These are phyloP conservation scores for Lutraria lutraria DNA, from an alignment of 2,888 invertebrate species.

Conservation along the genomic window DNA sequence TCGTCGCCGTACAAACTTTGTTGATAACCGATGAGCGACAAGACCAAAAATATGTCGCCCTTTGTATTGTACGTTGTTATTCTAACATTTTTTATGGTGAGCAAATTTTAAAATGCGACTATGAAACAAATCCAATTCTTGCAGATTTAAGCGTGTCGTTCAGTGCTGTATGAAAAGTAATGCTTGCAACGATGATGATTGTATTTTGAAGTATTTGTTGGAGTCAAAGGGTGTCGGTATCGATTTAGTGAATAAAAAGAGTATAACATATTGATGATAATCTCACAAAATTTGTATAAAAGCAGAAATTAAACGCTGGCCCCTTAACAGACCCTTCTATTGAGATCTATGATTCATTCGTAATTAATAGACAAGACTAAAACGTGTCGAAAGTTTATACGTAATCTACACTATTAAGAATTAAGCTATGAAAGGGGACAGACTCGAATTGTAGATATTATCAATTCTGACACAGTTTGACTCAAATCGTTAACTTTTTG, in stretches of 20 bases:
- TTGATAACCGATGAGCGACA: too few species aligned
- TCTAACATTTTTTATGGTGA: too few species aligned
- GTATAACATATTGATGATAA: not conserved
- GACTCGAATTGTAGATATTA: slow-evolving; percentile 41
- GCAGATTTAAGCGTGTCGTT: too few species aligned
- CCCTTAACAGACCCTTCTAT: not conserved
- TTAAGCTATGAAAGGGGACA: slow-evolving; percentile 18
- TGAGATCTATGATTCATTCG: slow-evolving; percentile 53
- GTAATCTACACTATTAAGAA: slow-evolving; percentile 34
- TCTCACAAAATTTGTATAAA: slow-evolving; percentile 21
- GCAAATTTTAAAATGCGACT: too few species aligned
- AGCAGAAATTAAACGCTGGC: slow-evolving; percentile 48
- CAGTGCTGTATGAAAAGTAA: not conserved
- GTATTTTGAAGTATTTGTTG: not conserved
- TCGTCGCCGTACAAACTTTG: too few species aligned
- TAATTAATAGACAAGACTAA: slow-evolving; percentile 50
- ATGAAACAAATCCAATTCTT: too few species aligned
- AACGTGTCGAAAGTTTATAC: slow-evolving; percentile 52
- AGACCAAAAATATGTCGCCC: too few species aligned
- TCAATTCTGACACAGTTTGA: slow-evolving; percentile 52
- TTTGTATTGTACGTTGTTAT: too few species aligned
- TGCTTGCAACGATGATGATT: not conserved
- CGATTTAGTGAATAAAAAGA: not conserved
- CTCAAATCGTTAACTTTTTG: slow-evolving; percentile 35
- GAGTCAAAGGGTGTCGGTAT: not conserved